Evolutionary conservation across 1,140 invertebrate genomes (phyloP), one percentile per base, ranked within the genome.

Genomic region (Aphelenchoides avenae): DNA sequence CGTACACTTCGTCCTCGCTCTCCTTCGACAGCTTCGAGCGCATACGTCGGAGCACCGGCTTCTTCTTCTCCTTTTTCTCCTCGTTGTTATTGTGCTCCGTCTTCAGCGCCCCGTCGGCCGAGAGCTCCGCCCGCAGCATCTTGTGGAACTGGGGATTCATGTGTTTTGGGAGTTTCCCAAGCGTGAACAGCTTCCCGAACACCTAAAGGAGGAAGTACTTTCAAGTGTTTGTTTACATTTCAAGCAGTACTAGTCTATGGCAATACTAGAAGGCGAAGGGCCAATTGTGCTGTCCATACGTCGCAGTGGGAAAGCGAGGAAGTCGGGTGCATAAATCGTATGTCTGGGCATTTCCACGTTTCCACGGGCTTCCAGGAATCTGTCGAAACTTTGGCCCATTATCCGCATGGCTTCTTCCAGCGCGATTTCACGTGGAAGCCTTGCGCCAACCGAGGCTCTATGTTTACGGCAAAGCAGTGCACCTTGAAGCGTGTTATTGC

Each of bases 71-170:
- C 2, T 30, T 26, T 2, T 30, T 36, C n/a, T 27, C 61, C 2
- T 30, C 31, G 2, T n/a, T 18, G 3, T 22, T 15, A 20, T 27
- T 61, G 26, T n/a, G 15, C n/a, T 22, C 30, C 40, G 47, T 41
- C 34, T 13, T 13, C 34, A 36, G 13, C 34, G 34, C n/a, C 36
- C 47, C 24, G 42, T 78, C 78, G 3, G 61, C 68, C 0, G 77
- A 76, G 26, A 75, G 70, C 4, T 79, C 77, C 44, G 71, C 75
- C 30, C 78, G 58, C 52, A 65, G 37, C 55, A 55, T 37, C 43
- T 66, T 66, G 30, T 79, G 79, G 37, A 74, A 48, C 18, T 78
- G 73, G 1, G 79, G 79, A 59, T 74, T 78, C 79, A 80, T 80
- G 61, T 79, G 77, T 27, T 71, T 57, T 4, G 79, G 79, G 5